Percentiles rank a stretch among this genome's conserved stretches.
Evolutionary conservation across 2,113 vertebrate species (phyloP).

Genomic region (Scatophagus argus): DNA sequence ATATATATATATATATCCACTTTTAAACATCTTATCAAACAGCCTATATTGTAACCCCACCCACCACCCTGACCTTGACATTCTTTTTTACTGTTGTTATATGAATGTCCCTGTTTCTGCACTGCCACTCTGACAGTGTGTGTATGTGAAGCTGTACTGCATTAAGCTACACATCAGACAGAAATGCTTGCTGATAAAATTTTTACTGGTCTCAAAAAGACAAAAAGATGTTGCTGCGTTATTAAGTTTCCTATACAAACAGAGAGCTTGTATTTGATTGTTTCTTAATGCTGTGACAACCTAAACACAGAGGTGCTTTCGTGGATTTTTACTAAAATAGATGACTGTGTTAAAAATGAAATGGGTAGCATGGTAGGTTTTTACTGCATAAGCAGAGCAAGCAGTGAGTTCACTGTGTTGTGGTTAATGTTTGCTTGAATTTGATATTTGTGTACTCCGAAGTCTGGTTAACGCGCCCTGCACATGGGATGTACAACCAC

Average conservation of each 20-base stretch:
- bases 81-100: no score
- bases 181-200: neutral
- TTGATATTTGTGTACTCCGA: neutral
- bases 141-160: neutral
- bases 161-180: neutral
- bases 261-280: neutral
- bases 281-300: neutral
- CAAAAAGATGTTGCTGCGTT: neutral
- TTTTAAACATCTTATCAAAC: no score
- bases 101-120: no score
- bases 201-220: neutral
- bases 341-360: neutral
- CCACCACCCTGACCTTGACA: no score
- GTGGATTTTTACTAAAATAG: neutral
- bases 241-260: neutral
- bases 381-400: neutral
- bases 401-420: neutral
- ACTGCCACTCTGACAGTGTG: no score
- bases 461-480: neutral
- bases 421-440: slow-evolving; percentile 17
- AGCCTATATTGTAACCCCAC: no score
- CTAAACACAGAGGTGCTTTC: neutral
- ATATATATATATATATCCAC: no score
- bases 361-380: neutral
- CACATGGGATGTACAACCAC: neutral